phyloP scores from a whole-genome alignment of 2,797 vertebrate genomes.

The Cygnus olor region DNA sequence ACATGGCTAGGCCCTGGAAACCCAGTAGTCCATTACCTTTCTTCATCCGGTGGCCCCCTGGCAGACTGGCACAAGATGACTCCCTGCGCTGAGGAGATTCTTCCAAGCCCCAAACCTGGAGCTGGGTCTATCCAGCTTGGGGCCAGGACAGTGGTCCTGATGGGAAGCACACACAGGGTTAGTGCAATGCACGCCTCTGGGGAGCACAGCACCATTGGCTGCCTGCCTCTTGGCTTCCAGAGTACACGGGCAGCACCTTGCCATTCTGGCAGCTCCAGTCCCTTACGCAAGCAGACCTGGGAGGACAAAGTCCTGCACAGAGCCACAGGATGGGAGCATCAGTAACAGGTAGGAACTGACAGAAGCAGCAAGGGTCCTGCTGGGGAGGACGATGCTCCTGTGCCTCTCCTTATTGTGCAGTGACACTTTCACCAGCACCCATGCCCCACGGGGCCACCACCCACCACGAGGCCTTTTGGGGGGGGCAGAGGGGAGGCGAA shows the following conservation, averaged over 20 bases:
- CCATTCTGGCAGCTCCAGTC: accelerated
- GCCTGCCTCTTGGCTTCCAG: not conserved
- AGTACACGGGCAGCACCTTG: accelerated
- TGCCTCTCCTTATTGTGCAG: not conserved
- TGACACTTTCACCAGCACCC: not conserved
- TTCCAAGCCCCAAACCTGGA: not conserved
- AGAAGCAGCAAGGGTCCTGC: not conserved
- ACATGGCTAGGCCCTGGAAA: not conserved
- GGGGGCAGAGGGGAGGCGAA: not conserved
- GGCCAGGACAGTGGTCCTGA: not conserved
- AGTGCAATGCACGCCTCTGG: not conserved
- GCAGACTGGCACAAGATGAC: not conserved
- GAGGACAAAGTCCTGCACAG: not conserved
- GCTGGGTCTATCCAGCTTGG: not conserved
- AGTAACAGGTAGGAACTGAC: not conserved
- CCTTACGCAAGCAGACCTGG: not conserved
- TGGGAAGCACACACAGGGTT: accelerated
- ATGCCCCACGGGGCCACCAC: not conserved
- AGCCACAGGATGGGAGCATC: accelerated
- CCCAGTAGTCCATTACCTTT: too few relatives aligned
- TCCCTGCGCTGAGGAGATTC: not conserved
- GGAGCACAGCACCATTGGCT: accelerated
- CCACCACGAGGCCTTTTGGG: not conserved
- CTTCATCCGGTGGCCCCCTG: not conserved
- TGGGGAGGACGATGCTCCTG: not conserved